Base-by-base conservation (phyloP, 1,140 invertebrate species). In the Drosophila pseudoobscura region DNA sequence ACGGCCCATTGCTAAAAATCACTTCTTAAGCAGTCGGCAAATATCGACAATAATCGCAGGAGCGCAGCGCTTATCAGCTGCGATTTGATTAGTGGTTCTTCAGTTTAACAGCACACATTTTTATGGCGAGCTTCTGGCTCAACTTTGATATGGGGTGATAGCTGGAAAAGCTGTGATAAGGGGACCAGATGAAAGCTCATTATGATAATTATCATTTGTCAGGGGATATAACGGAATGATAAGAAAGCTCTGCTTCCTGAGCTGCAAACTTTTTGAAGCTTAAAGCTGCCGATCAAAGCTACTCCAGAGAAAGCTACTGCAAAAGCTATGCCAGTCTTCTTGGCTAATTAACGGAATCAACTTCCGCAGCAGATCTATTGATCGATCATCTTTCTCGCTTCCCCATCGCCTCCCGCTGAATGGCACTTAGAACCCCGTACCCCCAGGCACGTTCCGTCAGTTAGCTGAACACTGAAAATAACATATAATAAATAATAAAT, bases 1-100 rank as follows among this genome's bases (percentile, higher is more conserved):
- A 44, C 26, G 29, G 35, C 41, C 50, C 26, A 9, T 8, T n/a
- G 51, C 53, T 31, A 15, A 54, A 74, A 74, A 74, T 74, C 71
- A 74, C 71, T 74, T 65, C 69, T 73, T 74, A 73, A 74, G 71
- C 69, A 73, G 69, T 15, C 39, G 20, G 8, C 11, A 45, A 54
- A 45, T 59, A 56, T 17, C 50, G n/a, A 17, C 26, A 1, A 39
- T 4, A 4, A 13, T 39, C 35, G 35, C 13, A 5, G 11, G 0
- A 26, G 24, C 13, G 15, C 50, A 5, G 24, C 13, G 15, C 50
- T 72, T 55, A 72, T 73, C 56, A 26, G 17, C 45, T n/a, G 9
- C 55, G 57, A 72, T 72, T 17, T 73, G 70, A 73, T 73, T 72
- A 72, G 26, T 17, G 9, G 39, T 70, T 72, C 63, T 69, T 68